These are phyloP conservation scores for Thymelicus lineola DNA, from an alignment of 2,888 invertebrate genomes.

Conservation along the genomic window DNA sequence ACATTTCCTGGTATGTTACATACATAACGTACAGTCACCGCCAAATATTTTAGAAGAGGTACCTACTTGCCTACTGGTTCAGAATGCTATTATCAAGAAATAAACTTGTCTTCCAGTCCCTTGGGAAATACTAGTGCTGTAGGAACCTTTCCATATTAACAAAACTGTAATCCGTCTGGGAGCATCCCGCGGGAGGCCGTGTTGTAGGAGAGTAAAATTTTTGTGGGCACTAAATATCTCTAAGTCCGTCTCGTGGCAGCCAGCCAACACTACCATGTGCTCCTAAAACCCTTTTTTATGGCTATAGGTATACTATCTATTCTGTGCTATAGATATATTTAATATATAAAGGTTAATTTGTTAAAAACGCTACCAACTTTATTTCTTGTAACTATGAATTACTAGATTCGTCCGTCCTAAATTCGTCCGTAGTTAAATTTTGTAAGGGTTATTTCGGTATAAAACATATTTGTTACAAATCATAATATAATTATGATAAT, in stretches of 20 bases:
- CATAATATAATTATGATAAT: too few species aligned
- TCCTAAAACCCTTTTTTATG: conserved; percentile 63
- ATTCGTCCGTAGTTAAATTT: too few species aligned
- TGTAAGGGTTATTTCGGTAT: too few species aligned
- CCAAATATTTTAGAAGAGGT: conserved; percentile 2
- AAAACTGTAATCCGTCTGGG: conserved; percentile 71
- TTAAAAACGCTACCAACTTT: conserved; percentile 48
- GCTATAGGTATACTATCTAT: conserved; percentile 37
- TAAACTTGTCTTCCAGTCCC: conserved; percentile 61
- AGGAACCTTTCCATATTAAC: conserved; percentile 69
- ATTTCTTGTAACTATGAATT: too few species aligned
- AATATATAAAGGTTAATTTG: conserved; percentile 53
- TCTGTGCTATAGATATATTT: too few species aligned
- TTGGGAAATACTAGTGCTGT: conserved; percentile 63
- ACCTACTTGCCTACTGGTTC: too few species aligned
- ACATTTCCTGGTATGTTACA: too few species aligned
- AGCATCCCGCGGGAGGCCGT: conserved; percentile 54
- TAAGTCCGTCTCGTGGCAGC: conserved; percentile 68
- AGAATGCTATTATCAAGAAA: conserved; percentile 26
- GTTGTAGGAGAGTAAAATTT: conserved; percentile 61
- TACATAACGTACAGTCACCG: too few species aligned
- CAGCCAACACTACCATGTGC: conserved; percentile 66
- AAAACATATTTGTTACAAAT: too few species aligned
- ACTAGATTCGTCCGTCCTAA: too few species aligned
- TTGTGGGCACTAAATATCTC: conserved; percentile 76